A percentile compares a stretch with the other conserved stretches of the same genome.
phyloP scores from a whole-genome alignment of 2,888 invertebrate species.

The Corythucha ciliata region DNA sequence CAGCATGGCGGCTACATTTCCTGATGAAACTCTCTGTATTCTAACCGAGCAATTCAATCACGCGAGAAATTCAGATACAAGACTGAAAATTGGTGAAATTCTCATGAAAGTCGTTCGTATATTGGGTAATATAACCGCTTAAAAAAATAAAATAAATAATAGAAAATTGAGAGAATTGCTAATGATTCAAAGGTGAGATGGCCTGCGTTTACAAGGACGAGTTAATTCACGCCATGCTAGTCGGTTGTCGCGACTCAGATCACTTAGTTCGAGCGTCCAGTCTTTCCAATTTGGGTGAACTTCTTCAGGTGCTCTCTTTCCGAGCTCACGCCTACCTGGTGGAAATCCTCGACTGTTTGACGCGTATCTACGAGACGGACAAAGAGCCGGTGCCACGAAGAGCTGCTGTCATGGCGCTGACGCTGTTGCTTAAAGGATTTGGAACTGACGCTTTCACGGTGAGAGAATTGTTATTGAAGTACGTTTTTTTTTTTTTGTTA shows the following conservation, averaged over 20 bases:
- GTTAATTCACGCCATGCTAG: constrained; percentile 61
- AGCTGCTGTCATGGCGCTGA: constrained; percentile 68
- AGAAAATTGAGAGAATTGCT: constrained; percentile 44
- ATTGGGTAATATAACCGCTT: too few relatives aligned
- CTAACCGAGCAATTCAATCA: constrained; percentile 57
- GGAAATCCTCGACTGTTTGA: constrained; percentile 47
- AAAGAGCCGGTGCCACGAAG: constrained; percentile 62
- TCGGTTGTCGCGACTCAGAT: constrained; percentile 59
- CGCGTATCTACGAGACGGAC: constrained; percentile 56
- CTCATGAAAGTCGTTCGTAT: constrained; percentile 60
- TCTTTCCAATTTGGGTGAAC: constrained; percentile 72
- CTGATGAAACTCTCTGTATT: constrained; percentile 57
- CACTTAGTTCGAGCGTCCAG: constrained; percentile 67
- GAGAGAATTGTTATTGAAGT: not conserved
- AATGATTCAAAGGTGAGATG: too few relatives aligned
- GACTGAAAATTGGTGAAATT: constrained; percentile 73
- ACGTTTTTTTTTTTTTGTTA: constrained; percentile 2
- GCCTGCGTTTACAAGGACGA: constrained; percentile 57
- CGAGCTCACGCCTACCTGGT: constrained; percentile 47
- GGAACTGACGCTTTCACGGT: constrained; percentile 50
- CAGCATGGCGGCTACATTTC: constrained; percentile 54
- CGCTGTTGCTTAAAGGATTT: constrained; percentile 63
- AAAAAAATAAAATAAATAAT: not conserved
- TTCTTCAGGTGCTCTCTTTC: constrained; percentile 48
- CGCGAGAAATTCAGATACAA: constrained; percentile 48